Percentiles rank a stretch among this genome's conserved stretches.
Evolutionary conservation across 2,113 vertebrate genomes (phyloP).

Genomic region (Balaenoptera acutorostrata): DNA sequence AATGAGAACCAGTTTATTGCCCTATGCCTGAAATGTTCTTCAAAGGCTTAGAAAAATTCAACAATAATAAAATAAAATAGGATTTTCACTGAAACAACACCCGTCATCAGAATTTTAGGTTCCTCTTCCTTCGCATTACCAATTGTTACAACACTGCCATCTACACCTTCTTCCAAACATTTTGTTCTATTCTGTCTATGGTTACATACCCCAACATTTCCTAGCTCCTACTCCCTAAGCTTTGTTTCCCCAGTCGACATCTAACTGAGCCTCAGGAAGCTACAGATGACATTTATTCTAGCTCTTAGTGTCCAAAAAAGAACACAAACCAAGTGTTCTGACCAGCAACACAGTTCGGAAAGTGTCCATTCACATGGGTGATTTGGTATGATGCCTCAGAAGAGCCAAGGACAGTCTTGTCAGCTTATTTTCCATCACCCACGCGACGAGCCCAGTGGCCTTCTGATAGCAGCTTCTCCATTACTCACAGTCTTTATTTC

Average conservation of each 20-base stretch:
- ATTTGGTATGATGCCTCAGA: not conserved
- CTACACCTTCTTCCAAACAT: not conserved
- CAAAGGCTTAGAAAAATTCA: not conserved
- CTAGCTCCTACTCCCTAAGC: not conserved
- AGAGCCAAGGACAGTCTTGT: not conserved
- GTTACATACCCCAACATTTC: not conserved
- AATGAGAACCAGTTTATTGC: not conserved
- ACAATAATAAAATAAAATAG: not conserved
- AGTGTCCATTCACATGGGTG: not conserved
- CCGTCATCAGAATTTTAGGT: not conserved
- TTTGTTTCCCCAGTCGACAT: not conserved
- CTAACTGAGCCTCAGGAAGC: not conserved
- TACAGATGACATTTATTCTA: not conserved
- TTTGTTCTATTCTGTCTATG: not conserved
- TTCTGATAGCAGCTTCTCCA: not conserved
- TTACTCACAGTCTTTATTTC: not conserved
- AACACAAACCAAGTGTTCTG: not conserved
- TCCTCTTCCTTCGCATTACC: not conserved
- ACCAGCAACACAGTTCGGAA: not conserved
- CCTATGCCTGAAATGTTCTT: not conserved
- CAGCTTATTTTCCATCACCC: not conserved
- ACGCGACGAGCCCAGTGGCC: not conserved
- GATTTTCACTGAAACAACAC: not conserved
- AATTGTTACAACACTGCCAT: not conserved
- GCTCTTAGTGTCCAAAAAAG: not conserved